These are phyloP conservation scores for Lophotis ruficrista DNA, from an alignment of 2,113 vertebrate genomes.

Conservation along the genomic window DNA sequence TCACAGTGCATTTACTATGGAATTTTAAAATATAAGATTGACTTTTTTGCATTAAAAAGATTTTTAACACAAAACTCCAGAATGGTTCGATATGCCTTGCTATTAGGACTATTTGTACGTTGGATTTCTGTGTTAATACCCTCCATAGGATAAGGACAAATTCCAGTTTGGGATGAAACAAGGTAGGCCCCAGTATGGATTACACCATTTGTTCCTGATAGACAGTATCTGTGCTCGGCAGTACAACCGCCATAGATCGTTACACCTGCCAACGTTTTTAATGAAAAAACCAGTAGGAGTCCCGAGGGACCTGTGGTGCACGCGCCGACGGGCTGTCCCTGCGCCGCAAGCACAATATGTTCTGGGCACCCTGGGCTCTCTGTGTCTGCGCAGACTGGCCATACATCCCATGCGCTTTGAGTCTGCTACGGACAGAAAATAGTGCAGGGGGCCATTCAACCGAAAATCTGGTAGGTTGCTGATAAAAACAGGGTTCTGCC, in stretches of 20 bases:
- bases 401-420: background rate
- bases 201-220: background rate
- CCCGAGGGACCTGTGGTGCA: background rate
- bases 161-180: background rate
- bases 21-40: background rate
- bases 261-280: background rate
- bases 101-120: accelerated
- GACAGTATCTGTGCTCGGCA: background rate
- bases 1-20: background rate
- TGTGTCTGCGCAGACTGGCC: background rate
- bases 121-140: background rate
- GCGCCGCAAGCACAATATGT: background rate
- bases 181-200: background rate
- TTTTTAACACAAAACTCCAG: background rate
- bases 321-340: background rate
- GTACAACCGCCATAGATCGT: background rate
- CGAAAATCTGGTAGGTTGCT: background rate
- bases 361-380: background rate
- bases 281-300: background rate
- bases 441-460: background rate
- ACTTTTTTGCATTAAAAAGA: background rate
- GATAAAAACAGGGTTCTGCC: background rate
- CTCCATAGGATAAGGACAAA: background rate
- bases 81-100: background rate
- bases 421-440: background rate